Percentiles rank a stretch among this genome's conserved stretches.
These are phyloP conservation scores for Thunnus thynnus DNA, from an alignment of 2,113 vertebrate species.

Conservation along the genomic window DNA sequence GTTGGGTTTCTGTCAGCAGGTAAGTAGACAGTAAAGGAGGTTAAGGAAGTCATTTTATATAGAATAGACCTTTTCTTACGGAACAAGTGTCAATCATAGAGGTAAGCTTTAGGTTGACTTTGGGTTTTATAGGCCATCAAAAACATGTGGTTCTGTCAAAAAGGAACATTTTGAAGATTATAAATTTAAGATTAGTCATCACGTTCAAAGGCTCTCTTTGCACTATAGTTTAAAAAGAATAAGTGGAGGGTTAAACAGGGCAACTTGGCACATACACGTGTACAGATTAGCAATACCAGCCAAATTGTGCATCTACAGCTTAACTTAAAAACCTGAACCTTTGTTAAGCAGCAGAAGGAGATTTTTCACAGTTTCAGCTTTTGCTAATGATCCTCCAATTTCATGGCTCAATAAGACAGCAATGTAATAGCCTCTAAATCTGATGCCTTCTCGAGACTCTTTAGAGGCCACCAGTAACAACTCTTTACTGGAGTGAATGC, in stretches of 20 bases:
- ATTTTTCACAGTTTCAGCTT: not conserved
- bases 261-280: not conserved
- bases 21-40: not conserved
- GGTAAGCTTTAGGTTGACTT: not conserved
- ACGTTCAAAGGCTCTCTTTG: not conserved
- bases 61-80: not conserved
- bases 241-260: slow-evolving; percentile 10
- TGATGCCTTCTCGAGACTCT: not conserved
- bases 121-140: no score
- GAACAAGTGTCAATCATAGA: not conserved
- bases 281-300: not conserved
- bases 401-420: not conserved
- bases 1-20: not conserved
- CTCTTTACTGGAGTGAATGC: not conserved
- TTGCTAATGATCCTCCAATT: not conserved
- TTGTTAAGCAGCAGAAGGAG: not conserved
- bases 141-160: no score
- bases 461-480: not conserved
- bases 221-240: not conserved
- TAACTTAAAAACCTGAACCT: not conserved
- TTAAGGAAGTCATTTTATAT: not conserved
- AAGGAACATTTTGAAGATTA: no score
- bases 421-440: not conserved
- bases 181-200: no score
- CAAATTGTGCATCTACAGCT: not conserved